These are phyloP conservation scores for Actenoides hombroni DNA, from an alignment of 2,113 vertebrate genomes.

Conservation along the genomic window DNA sequence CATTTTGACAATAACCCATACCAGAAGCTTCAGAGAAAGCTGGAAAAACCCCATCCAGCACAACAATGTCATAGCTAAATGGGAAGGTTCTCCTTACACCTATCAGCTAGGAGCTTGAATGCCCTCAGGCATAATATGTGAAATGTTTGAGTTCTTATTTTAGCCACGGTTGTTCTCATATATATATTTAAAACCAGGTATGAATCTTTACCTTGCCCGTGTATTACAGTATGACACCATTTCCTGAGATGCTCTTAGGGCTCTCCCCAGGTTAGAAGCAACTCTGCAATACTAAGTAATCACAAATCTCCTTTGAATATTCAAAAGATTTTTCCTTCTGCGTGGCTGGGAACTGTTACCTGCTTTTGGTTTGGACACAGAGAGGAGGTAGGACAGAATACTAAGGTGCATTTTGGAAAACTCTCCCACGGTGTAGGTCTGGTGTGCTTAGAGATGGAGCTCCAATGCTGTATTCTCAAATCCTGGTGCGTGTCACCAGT, in stretches of 20 bases:
- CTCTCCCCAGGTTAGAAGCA: background rate
- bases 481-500: background rate
- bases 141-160: constrained; percentile 16
- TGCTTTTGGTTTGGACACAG: background rate
- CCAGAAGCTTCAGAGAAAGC: constrained; percentile 1
- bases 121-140: background rate
- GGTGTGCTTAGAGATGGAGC: background rate
- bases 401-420: background rate
- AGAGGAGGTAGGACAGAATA: background rate
- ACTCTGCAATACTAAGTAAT: background rate
- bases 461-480: background rate
- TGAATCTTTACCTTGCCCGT: background rate
- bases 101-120: constrained; percentile 12
- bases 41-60: background rate
- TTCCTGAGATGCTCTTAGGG: background rate
- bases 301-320: background rate
- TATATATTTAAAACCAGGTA: constrained; percentile 11
- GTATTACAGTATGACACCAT: background rate
- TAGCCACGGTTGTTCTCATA: background rate
- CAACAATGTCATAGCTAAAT: constrained; percentile 44
- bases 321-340: background rate
- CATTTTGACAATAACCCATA: constrained; percentile 41
- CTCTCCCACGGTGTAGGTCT: background rate
- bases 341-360: background rate
- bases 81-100: background rate